Conservation (phyloP, 2,797 vertebrate genomes). For the Diceros bicornis region DNA sequence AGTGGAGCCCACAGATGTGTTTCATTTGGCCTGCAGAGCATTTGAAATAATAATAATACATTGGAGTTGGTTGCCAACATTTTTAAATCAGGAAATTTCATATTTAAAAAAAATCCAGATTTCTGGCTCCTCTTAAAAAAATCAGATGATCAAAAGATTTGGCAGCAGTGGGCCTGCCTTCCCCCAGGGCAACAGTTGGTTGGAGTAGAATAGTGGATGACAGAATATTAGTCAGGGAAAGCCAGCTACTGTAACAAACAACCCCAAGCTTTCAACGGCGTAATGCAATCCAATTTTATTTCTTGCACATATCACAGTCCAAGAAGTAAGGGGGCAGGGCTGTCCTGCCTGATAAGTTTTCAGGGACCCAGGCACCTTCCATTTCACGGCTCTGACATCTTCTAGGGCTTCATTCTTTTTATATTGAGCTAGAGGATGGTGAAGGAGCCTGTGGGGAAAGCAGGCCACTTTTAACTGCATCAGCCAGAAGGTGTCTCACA, state of each 20-base stretch:
- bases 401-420: background rate
- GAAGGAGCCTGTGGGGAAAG: background rate
- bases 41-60: slow-evolving; percentile 62
- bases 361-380: background rate
- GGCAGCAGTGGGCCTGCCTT: background rate
- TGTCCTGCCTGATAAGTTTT: too few species aligned
- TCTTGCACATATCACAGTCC: background rate
- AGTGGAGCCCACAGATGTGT: slow-evolving; percentile 2
- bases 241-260: background rate
- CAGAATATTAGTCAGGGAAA: background rate
- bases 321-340: background rate
- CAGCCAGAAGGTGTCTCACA: background rate
- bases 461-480: background rate
- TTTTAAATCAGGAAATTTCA: slow-evolving; percentile 72
- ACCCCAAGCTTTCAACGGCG: background rate
- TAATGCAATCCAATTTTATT: background rate
- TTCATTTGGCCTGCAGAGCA: slow-evolving; percentile 44
- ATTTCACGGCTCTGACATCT: background rate
- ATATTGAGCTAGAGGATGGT: background rate
- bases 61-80: slow-evolving; percentile 43
- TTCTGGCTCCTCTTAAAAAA: slow-evolving; percentile 37
- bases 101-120: slow-evolving; percentile 64
- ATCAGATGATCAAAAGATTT: slow-evolving; percentile 20
- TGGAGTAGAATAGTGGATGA: background rate
- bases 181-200: background rate